Percentiles rank a stretch among this genome's conserved stretches.
These are phyloP conservation scores for Drosophila acutilabella DNA, from an alignment of 2,888 invertebrate genomes.

Conservation along the genomic window DNA sequence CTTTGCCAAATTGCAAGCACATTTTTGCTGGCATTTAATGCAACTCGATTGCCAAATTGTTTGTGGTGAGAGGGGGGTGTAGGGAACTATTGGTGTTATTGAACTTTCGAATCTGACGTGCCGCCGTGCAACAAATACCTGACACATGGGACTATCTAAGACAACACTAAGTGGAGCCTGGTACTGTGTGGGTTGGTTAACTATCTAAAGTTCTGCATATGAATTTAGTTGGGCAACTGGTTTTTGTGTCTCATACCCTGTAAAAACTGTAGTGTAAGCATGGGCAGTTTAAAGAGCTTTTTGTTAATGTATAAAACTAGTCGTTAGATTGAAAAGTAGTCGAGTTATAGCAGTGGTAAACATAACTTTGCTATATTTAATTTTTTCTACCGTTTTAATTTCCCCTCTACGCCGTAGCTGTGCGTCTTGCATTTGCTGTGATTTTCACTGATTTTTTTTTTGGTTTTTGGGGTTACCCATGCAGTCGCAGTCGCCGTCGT, in stretches of 20 bases:
- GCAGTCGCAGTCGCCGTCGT: constrained; percentile 27
- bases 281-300: not conserved
- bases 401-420: constrained; percentile 3
- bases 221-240: constrained; percentile 52
- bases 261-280: not conserved
- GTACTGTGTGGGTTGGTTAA: constrained; percentile 46
- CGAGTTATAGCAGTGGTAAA: not conserved
- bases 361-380: not conserved
- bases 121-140: constrained; percentile 62
- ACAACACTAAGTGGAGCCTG: constrained; percentile 19
- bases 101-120: constrained; percentile 78
- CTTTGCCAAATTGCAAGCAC: constrained; percentile 21
- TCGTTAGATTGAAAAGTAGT: no score
- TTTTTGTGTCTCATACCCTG: constrained; percentile 33
- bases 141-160: constrained; percentile 64
- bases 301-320: no score
- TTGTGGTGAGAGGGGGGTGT: constrained; percentile 18
- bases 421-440: not conserved
- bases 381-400: not conserved
- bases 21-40: constrained; percentile 51
- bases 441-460: constrained; percentile 23
- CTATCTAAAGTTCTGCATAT: constrained; percentile 48
- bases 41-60: constrained; percentile 27
- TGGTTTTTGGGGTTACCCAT: constrained; percentile 24
- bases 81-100: constrained; percentile 25